Evolutionary conservation across 2,113 vertebrate genomes (phyloP).

Genomic region (Glaucidium brasilianum): DNA sequence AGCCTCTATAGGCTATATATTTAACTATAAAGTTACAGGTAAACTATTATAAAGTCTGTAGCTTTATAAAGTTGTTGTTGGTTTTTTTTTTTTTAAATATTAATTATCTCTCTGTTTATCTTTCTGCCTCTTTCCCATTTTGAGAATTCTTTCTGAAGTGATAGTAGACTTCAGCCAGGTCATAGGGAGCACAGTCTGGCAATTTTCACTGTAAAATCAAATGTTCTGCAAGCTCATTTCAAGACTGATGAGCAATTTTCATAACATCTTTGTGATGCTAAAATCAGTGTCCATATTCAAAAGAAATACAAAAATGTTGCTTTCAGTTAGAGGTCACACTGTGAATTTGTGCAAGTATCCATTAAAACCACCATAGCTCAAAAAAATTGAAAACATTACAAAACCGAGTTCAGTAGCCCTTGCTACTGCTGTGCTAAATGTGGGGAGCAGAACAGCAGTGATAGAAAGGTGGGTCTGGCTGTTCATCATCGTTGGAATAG

Average conservation of each 20-base stretch:
- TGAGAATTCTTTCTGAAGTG: not conserved
- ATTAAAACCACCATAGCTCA: not conserved
- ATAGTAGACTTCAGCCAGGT: not conserved
- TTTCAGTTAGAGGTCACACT: not conserved
- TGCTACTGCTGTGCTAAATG: not conserved
- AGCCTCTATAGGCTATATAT: not conserved
- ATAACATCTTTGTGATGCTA: not conserved
- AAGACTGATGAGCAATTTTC: not conserved
- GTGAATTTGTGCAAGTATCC: not conserved
- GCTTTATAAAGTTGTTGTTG: not conserved
- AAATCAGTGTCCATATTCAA: not conserved
- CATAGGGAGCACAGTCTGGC: not conserved
- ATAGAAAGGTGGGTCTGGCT: not conserved
- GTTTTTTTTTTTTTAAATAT: not conserved
- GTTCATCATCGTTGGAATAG: not conserved
- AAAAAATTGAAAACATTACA: not conserved
- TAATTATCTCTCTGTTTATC: not conserved
- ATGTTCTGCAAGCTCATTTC: not conserved
- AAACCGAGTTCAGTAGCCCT: not conserved
- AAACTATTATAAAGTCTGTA: not conserved
- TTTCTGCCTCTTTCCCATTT: not conserved
- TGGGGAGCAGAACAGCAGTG: not conserved
- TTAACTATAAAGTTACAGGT: not conserved
- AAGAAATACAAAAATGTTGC: not conserved
- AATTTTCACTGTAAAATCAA: not conserved